Conservation (phyloP, 2,888 invertebrate species). For the Epicampocera succincta region DNA sequence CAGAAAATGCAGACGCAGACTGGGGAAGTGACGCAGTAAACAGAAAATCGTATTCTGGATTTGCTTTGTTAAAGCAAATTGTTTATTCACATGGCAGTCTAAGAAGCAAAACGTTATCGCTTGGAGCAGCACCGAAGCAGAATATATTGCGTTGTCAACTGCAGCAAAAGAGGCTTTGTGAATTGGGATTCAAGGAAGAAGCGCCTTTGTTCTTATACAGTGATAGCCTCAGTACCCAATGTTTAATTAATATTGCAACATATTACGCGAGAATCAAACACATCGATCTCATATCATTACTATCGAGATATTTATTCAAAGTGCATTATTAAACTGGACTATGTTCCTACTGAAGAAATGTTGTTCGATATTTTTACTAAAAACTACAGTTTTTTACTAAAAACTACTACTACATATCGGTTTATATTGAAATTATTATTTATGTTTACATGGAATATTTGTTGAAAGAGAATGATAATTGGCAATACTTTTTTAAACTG, state of each 20-base stretch:
- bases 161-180: not conserved
- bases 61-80: constrained; percentile 15
- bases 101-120: constrained; percentile 31
- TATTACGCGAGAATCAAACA: constrained; percentile 4
- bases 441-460: too few relatives aligned
- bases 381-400: constrained; percentile 10
- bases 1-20: not conserved
- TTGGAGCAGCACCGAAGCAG: constrained; percentile 29
- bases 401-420: constrained; percentile 4
- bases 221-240: not conserved
- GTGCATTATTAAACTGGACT: not conserved
- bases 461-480: too few relatives aligned
- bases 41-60: not conserved
- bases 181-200: not conserved
- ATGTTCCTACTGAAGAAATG: constrained; percentile 22
- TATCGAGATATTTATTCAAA: not conserved
- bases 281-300: not conserved
- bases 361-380: constrained; percentile 15
- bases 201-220: not conserved
- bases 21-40: not conserved
- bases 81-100: constrained; percentile 31
- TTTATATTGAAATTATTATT: too few relatives aligned
- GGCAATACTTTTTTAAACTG: too few relatives aligned
- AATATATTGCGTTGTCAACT: too few relatives aligned
- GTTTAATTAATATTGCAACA: not conserved